These are phyloP conservation scores for Ptiloglossa arizonensis DNA, from an alignment of 1,140 invertebrate genomes.

Conservation along the genomic window DNA sequence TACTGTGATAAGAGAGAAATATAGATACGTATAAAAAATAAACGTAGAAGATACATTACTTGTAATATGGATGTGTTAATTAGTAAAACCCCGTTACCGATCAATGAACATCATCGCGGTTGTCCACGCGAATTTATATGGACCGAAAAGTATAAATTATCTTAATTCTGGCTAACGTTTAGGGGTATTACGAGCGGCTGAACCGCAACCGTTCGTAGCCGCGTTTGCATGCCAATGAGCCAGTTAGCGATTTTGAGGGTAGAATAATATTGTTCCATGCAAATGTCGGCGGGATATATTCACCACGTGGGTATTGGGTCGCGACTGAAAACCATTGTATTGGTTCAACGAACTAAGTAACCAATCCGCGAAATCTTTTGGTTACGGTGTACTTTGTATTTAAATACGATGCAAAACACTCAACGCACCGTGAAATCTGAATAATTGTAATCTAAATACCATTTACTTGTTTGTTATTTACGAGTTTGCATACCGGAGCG, in stretches of 20 bases:
- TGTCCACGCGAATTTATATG: background rate
- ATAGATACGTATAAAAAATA: too few relatives aligned
- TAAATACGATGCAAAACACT: background rate
- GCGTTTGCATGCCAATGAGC: slow-evolving; percentile 47
- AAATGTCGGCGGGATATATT: slow-evolving; percentile 50
- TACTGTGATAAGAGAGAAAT: too few relatives aligned
- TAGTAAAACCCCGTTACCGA: background rate
- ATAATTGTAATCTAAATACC: background rate
- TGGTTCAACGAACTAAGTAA: slow-evolving; percentile 14
- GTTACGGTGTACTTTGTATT: background rate
- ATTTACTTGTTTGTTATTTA: too few relatives aligned
- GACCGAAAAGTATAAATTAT: slow-evolving; percentile 13
- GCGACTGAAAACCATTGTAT: slow-evolving; percentile 48
- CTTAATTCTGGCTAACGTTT: slow-evolving; percentile 5
- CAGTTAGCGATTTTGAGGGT: slow-evolving; percentile 53
- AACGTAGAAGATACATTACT: too few relatives aligned
- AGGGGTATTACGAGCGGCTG: slow-evolving; percentile 28
- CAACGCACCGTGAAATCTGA: background rate
- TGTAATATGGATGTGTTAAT: background rate
- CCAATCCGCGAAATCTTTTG: background rate
- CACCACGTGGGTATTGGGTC: slow-evolving; percentile 27
- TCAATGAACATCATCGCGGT: background rate
- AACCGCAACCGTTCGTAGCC: slow-evolving; percentile 21
- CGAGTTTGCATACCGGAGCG: too few relatives aligned
- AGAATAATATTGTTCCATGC: slow-evolving; percentile 68